Evolutionary conservation across 2,888 invertebrate genomes (phyloP), one percentile per base, ranked within the genome.

Genomic region (Isoperla grammatica): DNA sequence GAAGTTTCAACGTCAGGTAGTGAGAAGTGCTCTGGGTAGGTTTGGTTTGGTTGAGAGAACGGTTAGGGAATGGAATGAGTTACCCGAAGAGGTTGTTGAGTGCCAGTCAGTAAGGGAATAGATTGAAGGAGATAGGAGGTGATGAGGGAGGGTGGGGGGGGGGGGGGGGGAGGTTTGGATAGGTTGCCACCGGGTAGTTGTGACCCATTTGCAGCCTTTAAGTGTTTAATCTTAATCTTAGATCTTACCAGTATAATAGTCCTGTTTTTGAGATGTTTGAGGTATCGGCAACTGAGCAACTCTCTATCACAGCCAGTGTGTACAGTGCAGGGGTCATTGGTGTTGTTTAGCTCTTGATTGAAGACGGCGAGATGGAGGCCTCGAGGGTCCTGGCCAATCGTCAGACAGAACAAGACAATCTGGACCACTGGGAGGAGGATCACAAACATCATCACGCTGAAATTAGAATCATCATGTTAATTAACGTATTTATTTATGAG

Each of bases 351-450:
- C 74, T 95, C 95, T 66, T 88, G 76, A 76, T 95, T 95, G 22
- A 91, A 85, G 23, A 94, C 81, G 1, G 88, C 92, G 42, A 95
- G 72, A 45, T 81, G 82, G 1, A 95, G 76, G 12, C 87, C 86
- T 6, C 79, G 76, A 0, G 93, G 93, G 71, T 91, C 89, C 71
- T 88, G 88, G n/a, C 93, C 93, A 67, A 94, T 89, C 13, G 94
- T 88, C 54, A 90, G 75, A 71, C 94, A 95, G 77, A 95, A 95
- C 48, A 95, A 75, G 19, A 93, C 77, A 69, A 90, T 91, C 78
- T 95, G 93, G 1, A 87, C 80, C 2, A 92, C 83, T 0, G 95
- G 95, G 55, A 95, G 78, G 12, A 88, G 86, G 64, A 93, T 84
- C 67, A 95, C 87, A 74, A 95, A 95, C 48, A 87, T 73, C 80